Evolutionary conservation across 2,888 invertebrate genomes (phyloP), one percentile per base, ranked within the genome.

Genomic region (Diplolepis rosae): DNA sequence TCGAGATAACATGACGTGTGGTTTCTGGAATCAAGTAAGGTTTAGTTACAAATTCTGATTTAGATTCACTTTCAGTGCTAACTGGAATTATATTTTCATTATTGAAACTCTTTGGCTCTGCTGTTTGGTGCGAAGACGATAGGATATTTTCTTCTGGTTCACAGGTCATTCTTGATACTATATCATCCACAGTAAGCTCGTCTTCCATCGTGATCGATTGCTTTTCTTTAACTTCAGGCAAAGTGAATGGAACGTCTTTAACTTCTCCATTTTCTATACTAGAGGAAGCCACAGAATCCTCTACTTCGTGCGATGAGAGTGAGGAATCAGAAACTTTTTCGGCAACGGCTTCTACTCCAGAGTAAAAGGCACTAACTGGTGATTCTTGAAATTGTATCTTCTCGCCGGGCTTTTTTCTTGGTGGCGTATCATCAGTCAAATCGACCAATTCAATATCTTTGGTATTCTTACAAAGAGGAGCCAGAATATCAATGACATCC

Each of bases 401-500:
- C 39, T 24, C 24, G 13, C 4, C 51, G 22, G 22, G 5, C 5
- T 18, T 45, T 52, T 54, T 15, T 52, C 7, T 18, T 4, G 13
- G 6, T 11, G 32, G 18, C 11, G 27, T n/a, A 0, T 56, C 56
- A 9, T 54, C 65, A 13, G 56, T 52, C n/a, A 52, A 15, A 30
- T 52, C 52, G 30, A 52, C 30, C 11, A 9, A 4, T 15, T 69
- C 45, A 32, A 5, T 24, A 1, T 51, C 42, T 18, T 45, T 39
- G 45, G 30, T 67, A 30, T 56, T 70, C 18, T 73, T 56, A 54
- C 92, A 92, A 0, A 92, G 83, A 0, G 90, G 89, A 9, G 91
- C 89, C 15, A 95, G 84, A 68, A 92, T 91, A 45, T 92, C 91
- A 0, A 92, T 90, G 0, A 95, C 91, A 65, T 94, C 93, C 72